phyloP scores from a whole-genome alignment of 2,113 vertebrate genomes.

The Chloropsis cyanopogon region DNA sequence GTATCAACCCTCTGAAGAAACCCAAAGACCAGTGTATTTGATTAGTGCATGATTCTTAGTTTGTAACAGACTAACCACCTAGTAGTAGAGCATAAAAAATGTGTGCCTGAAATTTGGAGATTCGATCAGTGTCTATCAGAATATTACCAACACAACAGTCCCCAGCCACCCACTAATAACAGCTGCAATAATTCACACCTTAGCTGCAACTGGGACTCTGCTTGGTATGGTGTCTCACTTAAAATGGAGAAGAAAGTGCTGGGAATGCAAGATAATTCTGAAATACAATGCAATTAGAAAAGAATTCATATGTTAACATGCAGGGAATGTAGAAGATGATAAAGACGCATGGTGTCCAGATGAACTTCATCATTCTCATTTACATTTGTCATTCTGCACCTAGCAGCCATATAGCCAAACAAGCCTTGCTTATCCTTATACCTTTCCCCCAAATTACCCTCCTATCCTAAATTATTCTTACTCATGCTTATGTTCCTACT shows the following conservation, averaged over 20 bases:
- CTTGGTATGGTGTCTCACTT: background rate
- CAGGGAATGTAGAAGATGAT: background rate
- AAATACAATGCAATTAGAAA: background rate
- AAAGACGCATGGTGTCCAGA: background rate
- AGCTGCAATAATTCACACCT: background rate
- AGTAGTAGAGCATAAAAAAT: background rate
- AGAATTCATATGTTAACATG: background rate
- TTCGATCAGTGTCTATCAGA: background rate
- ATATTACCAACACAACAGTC: background rate
- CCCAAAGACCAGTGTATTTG: background rate
- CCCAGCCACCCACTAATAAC: background rate
- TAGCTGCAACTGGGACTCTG: background rate
- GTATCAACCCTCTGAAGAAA: background rate
- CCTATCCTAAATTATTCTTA: background rate
- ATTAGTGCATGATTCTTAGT: background rate
- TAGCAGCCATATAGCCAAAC: background rate
- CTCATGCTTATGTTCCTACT: background rate
- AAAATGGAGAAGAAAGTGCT: background rate
- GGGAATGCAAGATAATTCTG: background rate
- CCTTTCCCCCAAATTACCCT: background rate
- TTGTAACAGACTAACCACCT: background rate
- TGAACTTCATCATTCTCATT: background rate
- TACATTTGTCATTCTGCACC: background rate
- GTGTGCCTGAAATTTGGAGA: background rate
- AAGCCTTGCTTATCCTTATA: background rate